Percentiles rank a stretch among this genome's conserved stretches.
These are phyloP conservation scores for Labeo catla DNA, from an alignment of 2,113 vertebrate species.

Conservation along the genomic window DNA sequence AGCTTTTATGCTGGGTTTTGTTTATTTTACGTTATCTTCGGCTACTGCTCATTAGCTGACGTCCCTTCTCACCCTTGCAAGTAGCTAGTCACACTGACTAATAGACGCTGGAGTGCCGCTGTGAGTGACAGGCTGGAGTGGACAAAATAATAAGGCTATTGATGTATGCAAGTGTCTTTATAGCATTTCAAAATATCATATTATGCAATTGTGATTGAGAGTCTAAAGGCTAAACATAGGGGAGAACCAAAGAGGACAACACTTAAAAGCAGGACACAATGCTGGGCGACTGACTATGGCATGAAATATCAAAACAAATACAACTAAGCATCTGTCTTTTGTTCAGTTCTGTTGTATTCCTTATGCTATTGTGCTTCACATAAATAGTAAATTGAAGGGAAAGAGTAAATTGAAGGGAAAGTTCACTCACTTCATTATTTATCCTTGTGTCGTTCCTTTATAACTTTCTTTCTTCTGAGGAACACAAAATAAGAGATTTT, in stretches of 20 bases:
- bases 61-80: slow-evolving; percentile 16
- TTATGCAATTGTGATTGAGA: slow-evolving; percentile 23
- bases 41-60: slow-evolving; percentile 1
- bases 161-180: slow-evolving; percentile 19
- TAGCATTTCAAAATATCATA: slow-evolving; percentile 37
- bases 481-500: neutral
- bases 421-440: neutral
- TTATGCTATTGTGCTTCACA: neutral
- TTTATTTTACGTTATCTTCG: slow-evolving; percentile 16
- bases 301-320: slow-evolving; percentile 12
- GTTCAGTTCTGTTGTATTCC: neutral
- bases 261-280: slow-evolving; percentile 11
- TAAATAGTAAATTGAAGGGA: neutral
- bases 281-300: neutral
- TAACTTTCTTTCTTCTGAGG: neutral
- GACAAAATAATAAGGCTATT: slow-evolving; percentile 19
- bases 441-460: neutral
- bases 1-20: neutral
- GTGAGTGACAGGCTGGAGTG: slow-evolving; percentile 32
- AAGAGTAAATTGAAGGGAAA: neutral
- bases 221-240: slow-evolving; percentile 13
- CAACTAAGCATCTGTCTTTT: neutral
- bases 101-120: slow-evolving; percentile 10
- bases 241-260: neutral
- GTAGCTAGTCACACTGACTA: slow-evolving; percentile 9